These are phyloP conservation scores for Phytoseiulus persimilis DNA, from an alignment of 2,888 invertebrate genomes.

Conservation along the genomic window DNA sequence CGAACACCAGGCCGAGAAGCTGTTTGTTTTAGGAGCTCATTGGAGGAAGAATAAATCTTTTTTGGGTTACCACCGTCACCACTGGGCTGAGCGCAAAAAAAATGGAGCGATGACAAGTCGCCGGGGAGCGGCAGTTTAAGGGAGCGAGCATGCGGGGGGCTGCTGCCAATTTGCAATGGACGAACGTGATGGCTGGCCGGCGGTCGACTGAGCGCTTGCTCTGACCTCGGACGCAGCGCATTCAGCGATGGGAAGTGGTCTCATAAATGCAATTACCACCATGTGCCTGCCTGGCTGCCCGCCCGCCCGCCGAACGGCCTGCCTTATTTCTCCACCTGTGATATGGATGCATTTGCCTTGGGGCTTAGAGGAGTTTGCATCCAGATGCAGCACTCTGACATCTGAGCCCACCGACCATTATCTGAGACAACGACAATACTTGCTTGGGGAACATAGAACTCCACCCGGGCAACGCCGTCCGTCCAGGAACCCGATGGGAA, in stretches of 20 bases:
- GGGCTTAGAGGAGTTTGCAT: background rate
- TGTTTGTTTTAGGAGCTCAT: slow-evolving; percentile 5
- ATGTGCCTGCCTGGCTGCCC: background rate
- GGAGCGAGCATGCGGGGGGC: slow-evolving; percentile 11
- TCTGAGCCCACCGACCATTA: background rate
- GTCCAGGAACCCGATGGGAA: no score
- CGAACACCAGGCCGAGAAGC: background rate
- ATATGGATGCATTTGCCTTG: slow-evolving; percentile 5
- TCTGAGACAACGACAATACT: background rate
- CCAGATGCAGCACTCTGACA: background rate
- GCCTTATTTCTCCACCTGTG: slow-evolving; percentile 5
- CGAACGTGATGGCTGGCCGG: slow-evolving; percentile 14
- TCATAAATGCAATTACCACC: background rate
- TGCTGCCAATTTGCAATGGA: slow-evolving; percentile 35
- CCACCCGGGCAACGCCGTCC: background rate
- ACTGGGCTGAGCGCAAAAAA: background rate
- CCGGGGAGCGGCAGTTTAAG: background rate
- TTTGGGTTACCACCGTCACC: background rate
- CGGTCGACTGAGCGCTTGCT: background rate
- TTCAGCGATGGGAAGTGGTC: background rate
- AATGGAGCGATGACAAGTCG: background rate
- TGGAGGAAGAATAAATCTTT: background rate
- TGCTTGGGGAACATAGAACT: background rate
- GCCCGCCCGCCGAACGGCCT: no score
- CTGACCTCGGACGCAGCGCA: background rate